phyloP scores from a whole-genome alignment of 2,888 invertebrate species.

The Tenodera sinensis region DNA sequence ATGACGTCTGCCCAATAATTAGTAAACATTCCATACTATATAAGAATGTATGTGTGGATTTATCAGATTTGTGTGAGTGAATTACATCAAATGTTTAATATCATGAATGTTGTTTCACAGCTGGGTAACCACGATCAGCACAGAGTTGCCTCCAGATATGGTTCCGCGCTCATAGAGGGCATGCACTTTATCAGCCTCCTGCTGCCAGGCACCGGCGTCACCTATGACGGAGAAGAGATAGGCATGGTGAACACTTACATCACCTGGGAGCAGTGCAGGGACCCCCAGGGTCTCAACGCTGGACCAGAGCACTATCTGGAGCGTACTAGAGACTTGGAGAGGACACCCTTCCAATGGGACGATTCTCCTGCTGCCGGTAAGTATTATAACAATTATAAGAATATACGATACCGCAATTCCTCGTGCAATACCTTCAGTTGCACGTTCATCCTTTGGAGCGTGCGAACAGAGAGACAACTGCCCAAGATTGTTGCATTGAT shows the following conservation, averaged over 20 bases:
- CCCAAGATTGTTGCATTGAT: no score
- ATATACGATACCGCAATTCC: no score
- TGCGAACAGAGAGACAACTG: no score
- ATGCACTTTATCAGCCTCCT: slow-evolving; percentile 65
- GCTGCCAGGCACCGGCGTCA: slow-evolving; percentile 73
- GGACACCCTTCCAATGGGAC: slow-evolving; percentile 43
- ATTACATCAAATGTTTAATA: background rate
- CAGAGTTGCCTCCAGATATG: slow-evolving; percentile 60
- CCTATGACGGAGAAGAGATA: slow-evolving; percentile 83
- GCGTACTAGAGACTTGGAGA: slow-evolving; percentile 36
- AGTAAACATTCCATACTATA: no score
- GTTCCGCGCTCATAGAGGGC: slow-evolving; percentile 61
- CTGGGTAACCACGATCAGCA: slow-evolving; percentile 67
- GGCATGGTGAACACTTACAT: slow-evolving; percentile 66
- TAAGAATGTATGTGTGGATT: no score
- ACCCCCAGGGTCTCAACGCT: slow-evolving; percentile 56
- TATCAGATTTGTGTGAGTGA: no score
- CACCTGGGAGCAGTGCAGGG: slow-evolving; percentile 59
- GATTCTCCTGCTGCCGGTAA: slow-evolving; percentile 25
- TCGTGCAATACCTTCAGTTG: no score
- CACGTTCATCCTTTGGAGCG: no score
- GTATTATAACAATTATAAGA: slow-evolving; percentile 21
- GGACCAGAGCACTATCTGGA: slow-evolving; percentile 25
- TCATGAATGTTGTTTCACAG: background rate
- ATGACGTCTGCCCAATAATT: no score